Base-by-base conservation (phyloP, 2,888 invertebrate genomes). In the Phasia obesa region DNA sequence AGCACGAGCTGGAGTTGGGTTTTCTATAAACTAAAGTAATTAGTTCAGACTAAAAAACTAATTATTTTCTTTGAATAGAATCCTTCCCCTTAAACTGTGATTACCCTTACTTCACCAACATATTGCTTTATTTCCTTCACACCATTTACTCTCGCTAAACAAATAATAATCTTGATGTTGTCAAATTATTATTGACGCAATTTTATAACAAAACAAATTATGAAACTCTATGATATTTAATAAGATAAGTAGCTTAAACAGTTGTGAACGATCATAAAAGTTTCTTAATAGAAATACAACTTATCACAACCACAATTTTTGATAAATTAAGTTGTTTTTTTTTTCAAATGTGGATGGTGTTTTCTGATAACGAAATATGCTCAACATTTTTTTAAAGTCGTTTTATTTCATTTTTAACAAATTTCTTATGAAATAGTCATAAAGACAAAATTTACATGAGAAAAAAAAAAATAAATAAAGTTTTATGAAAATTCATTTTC, bases 181-280 rank as follows among this genome's bases (percentile, higher is more conserved):
- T 47, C 51, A 51, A 67, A 47, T 55, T 55, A 44, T 55, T 70
- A 77, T 70, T 77, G 69, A 70, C 77, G 55, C 70, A 77, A 55
- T 60, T 70, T 62, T 70, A 49, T 47, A 19, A 1, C 15, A 42
- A 19, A 51, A 65, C n/a, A 71, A 59, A 23, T 31, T 31, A 23
- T 27, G n/a, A 47, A 74, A 62, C 11, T 11, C 1, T 17, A 47
- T 47, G 64, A 55, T 55, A 55, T 47, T 44, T 55, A 21, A 13
- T 23, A 27, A 44, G 78, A 79, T 79, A 79, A 79, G 65, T 73
- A 53, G 79, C 71, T 23, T 79, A 79, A 79, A 79, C 59, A 42
- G 51, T 73, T 73, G 51, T 73, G 25, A 7, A 4, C 5, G 13
- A 27, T 71, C 31, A 25, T 78, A 71, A 65, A 69, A n/a, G 49